A percentile compares a stretch with the other conserved stretches of the same genome.
Conservation (phyloP, 2,888 invertebrate genomes). For the Hydropsyche betteni region DNA sequence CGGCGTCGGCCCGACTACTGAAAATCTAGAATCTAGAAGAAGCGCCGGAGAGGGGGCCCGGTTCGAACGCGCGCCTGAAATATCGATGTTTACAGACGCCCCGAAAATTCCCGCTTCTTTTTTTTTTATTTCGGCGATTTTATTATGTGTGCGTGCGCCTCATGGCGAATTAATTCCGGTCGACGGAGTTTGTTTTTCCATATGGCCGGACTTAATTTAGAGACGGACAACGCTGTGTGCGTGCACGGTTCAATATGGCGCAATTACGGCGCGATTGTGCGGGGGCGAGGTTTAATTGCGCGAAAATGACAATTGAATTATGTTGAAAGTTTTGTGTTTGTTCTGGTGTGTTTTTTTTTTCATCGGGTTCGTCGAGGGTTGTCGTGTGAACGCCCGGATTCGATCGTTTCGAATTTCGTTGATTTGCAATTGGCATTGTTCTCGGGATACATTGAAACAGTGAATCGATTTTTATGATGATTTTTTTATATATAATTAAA, state of each 20-base stretch:
- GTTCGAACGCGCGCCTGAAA: slow-evolving; percentile 39
- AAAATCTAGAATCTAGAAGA: not conserved
- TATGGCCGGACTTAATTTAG: slow-evolving; percentile 50
- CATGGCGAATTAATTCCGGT: slow-evolving; percentile 44
- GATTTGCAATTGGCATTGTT: too few species aligned
- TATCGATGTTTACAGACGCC: slow-evolving; percentile 44
- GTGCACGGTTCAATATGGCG: not conserved
- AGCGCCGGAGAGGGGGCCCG: not conserved
- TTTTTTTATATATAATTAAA: too few species aligned
- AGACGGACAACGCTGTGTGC: slow-evolving; percentile 30
- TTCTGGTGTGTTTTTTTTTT: too few species aligned
- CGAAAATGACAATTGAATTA: slow-evolving; percentile 3
- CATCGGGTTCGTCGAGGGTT: too few species aligned
- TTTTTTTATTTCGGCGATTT: not conserved
- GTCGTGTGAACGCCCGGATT: too few species aligned
- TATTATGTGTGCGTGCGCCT: slow-evolving; percentile 28
- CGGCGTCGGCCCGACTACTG: slow-evolving; percentile 19
- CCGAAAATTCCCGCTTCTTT: slow-evolving; percentile 10
- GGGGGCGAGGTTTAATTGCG: slow-evolving; percentile 2
- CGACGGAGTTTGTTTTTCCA: slow-evolving; percentile 48
- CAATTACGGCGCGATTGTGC: slow-evolving; percentile 26
- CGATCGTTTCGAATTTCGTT: too few species aligned
- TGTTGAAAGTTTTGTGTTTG: too few species aligned
- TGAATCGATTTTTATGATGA: too few species aligned
- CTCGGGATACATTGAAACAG: too few species aligned